Conservation (phyloP, 1,140 invertebrate species). For the Drosophila takahashii region DNA sequence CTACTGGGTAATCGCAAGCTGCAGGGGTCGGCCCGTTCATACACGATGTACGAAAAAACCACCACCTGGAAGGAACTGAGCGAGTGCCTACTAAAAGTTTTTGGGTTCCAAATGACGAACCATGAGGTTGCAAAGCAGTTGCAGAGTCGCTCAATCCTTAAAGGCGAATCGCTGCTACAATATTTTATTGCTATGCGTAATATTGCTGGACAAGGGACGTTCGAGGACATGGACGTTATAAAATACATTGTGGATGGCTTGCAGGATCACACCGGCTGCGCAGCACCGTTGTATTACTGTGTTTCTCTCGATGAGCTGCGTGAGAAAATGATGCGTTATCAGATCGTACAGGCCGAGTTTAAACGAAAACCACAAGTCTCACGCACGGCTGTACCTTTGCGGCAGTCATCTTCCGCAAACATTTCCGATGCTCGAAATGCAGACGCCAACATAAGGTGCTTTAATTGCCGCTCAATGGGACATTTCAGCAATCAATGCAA, state of each 20-base stretch:
- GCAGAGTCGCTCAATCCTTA: not conserved
- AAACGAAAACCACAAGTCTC: no score
- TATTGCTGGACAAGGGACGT: no score
- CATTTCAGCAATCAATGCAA: no score
- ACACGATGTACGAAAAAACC: not conserved
- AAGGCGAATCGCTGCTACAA: not conserved
- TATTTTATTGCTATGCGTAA: constrained; percentile 4
- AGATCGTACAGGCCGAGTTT: no score
- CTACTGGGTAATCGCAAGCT: not conserved
- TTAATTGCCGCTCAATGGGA: no score
- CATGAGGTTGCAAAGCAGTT: not conserved
- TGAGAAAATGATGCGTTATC: no score
- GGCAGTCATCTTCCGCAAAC: no score
- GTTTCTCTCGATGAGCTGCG: not conserved
- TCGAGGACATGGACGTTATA: no score
- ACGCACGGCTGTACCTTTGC: no score
- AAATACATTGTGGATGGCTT: no score
- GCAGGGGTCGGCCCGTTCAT: not conserved
- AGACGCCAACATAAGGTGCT: no score
- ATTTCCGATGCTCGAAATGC: no score
- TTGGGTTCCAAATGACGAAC: not conserved
- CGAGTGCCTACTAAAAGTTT: not conserved
- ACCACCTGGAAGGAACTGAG: not conserved
- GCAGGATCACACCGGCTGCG: not conserved
- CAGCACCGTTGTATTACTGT: not conserved